A percentile compares a stretch with the other conserved stretches of the same genome.
Conservation (phyloP, 23 tunicate genomes). For the Botrylloides violaceus region DNA sequence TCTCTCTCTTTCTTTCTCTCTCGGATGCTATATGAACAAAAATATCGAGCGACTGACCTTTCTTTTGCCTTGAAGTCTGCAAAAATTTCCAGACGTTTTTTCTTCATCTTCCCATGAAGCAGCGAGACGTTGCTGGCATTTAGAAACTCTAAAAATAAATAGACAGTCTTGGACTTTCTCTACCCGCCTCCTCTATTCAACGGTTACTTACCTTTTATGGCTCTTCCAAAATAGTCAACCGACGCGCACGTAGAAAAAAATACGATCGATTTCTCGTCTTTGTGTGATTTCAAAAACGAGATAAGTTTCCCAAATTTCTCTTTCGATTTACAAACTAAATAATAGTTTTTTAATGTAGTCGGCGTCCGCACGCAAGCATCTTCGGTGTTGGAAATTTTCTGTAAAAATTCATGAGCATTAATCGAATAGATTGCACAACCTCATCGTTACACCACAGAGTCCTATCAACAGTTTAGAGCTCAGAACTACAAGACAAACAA, state of each 20-base stretch:
- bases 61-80: conserved; percentile 39
- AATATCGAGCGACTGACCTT: conserved; percentile 32
- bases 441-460: too few relatives aligned
- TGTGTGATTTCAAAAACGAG: conserved; percentile 29
- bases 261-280: conserved; percentile 48
- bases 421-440: too few relatives aligned
- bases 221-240: conserved; percentile 89
- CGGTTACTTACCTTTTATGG: conserved; percentile 54
- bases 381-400: conserved; percentile 29
- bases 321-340: conserved; percentile 33
- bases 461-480: too few relatives aligned
- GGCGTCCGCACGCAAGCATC: conserved; percentile 47
- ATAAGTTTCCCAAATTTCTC: conserved; percentile 55
- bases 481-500: background rate
- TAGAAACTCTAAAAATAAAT: conserved; percentile 34
- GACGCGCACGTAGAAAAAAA: conserved; percentile 91
- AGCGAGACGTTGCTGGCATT: conserved; percentile 29
- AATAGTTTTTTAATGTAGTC: conserved; percentile 52
- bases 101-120: conserved; percentile 70
- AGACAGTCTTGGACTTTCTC: background rate
- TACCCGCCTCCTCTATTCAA: background rate
- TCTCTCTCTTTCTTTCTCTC: too few relatives aligned
- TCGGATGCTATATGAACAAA: too few relatives aligned
- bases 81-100: conserved; percentile 55
- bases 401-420: background rate